Percentiles rank a stretch among this genome's conserved stretches.
phyloP scores from a whole-genome alignment of 2,888 invertebrate species.

The Phanerotoma sp. region DNA sequence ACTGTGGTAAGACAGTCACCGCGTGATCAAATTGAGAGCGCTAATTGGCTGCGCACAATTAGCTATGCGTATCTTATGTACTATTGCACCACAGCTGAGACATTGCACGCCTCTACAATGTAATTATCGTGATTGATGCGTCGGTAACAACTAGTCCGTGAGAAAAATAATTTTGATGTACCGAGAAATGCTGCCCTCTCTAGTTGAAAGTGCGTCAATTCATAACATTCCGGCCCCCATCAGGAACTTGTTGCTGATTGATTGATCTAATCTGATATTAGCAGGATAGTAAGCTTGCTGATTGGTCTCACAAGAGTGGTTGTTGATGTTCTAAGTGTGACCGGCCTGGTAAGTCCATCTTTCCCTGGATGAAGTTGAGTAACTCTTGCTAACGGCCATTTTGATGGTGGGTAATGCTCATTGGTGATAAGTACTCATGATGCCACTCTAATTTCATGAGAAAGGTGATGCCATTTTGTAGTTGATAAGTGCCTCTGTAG shows the following conservation, averaged over 20 bases:
- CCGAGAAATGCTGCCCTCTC: background rate
- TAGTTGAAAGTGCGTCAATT: background rate
- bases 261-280: background rate
- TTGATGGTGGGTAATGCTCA: conserved; percentile 27
- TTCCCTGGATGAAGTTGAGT: conserved; percentile 33
- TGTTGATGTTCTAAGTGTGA: conserved; percentile 32
- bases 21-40: too few species aligned
- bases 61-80: too few species aligned
- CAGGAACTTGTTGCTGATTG: background rate
- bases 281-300: conserved; percentile 26
- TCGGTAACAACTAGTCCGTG: too few species aligned
- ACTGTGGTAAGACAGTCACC: too few species aligned
- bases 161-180: too few species aligned
- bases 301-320: conserved; percentile 29
- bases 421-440: conserved; percentile 6
- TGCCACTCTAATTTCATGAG: background rate
- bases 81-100: too few species aligned
- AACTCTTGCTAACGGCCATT: too few species aligned
- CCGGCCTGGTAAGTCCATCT: conserved; percentile 35
- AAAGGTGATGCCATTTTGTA: background rate
- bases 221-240: background rate
- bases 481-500: background rate
- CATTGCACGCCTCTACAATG: too few species aligned
- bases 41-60: too few species aligned
- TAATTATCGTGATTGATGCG: too few species aligned